Conservation (phyloP, 2,113 vertebrate genomes). For the Lagopus leucura region DNA sequence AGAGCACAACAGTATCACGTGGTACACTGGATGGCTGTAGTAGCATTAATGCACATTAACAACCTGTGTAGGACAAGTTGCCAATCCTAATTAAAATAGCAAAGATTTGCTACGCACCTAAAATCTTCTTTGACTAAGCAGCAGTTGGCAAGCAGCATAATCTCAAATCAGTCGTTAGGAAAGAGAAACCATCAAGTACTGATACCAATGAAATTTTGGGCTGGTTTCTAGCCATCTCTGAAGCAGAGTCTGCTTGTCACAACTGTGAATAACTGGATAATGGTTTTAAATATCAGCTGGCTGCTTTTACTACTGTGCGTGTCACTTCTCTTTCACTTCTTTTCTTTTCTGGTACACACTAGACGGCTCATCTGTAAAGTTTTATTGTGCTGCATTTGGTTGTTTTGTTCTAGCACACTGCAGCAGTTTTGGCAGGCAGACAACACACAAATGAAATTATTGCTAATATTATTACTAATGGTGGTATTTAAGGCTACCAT, state of each 20-base stretch:
- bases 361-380: background rate
- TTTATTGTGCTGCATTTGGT: background rate
- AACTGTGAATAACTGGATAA: background rate
- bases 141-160: background rate
- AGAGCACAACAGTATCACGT: background rate
- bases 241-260: background rate
- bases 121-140: background rate
- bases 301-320: background rate
- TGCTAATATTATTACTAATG: conserved; percentile 54
- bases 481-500: conserved; percentile 58
- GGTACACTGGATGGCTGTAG: background rate
- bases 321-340: background rate
- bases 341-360: background rate
- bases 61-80: background rate
- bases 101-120: background rate
- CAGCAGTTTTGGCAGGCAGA: conserved; percentile 49
- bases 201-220: background rate
- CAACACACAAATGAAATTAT: conserved; percentile 51
- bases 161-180: background rate
- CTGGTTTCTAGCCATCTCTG: background rate
- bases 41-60: background rate
- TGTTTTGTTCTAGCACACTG: conserved; percentile 31
- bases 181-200: background rate
- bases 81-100: background rate
- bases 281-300: background rate